These are phyloP conservation scores for Onychomys leucogaster DNA, from an alignment of 2,797 vertebrate species.

Conservation along the genomic window DNA sequence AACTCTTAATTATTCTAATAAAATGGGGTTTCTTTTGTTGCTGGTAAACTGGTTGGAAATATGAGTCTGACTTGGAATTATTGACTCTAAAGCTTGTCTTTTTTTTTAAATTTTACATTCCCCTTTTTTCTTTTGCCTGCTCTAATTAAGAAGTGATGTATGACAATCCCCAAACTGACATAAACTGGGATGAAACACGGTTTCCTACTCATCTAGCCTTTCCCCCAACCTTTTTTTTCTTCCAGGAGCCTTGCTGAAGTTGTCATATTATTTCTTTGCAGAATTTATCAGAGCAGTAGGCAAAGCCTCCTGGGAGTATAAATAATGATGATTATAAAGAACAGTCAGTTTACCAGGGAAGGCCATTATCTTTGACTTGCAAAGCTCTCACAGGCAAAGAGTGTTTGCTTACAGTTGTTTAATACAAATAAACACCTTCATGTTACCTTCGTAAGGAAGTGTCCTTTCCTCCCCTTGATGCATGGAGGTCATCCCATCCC, in stretches of 20 bases:
- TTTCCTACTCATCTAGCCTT: slow-evolving; percentile 18
- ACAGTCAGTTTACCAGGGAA: slow-evolving; percentile 67
- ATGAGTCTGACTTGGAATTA: not conserved
- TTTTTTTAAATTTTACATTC: not conserved
- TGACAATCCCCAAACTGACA: not conserved
- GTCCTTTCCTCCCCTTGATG: slow-evolving; percentile 62
- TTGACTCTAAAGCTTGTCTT: not conserved
- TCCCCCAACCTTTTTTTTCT: not conserved
- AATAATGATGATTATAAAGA: slow-evolving; percentile 71
- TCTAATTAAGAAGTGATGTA: not conserved
- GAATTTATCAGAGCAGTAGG: slow-evolving; percentile 77
- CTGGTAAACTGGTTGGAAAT: not conserved
- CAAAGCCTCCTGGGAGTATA: slow-evolving; percentile 70
- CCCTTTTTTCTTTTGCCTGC: not conserved
- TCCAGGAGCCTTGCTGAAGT: slow-evolving; percentile 60
- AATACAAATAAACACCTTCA: slow-evolving; percentile 62
- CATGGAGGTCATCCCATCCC: slow-evolving; percentile 61
- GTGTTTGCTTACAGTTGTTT: slow-evolving; percentile 79
- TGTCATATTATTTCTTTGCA: slow-evolving; percentile 72
- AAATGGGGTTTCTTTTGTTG: slow-evolving; percentile 28
- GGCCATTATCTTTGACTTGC: slow-evolving; percentile 67
- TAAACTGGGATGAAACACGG: not conserved
- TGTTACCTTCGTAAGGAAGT: slow-evolving; percentile 73
- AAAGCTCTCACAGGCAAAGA: slow-evolving; percentile 74
- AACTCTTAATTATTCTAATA: slow-evolving; percentile 7